Base-by-base conservation (phyloP, 1,140 invertebrate genomes). In the Drosophila funebris region DNA sequence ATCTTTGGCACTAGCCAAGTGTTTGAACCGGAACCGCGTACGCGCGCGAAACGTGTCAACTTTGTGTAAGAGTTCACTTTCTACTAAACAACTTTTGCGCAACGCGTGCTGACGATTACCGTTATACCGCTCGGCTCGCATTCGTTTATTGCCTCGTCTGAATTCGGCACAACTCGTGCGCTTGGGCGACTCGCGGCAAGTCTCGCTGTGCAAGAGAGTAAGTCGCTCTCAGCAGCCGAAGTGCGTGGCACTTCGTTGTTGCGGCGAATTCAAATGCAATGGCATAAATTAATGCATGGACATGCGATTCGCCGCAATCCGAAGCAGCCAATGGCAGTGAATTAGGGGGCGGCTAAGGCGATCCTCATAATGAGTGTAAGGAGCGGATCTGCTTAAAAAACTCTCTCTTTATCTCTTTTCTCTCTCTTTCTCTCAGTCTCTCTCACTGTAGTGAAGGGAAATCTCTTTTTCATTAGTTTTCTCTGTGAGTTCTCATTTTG, bases 41-140 rank as follows among this genome's bases (percentile, higher is more conserved):
- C 84, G 83, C 90, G 90, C 85, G 87, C 69, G 76, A 67, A 53
- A 80, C 90, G 78, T 90, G 90, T 89, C 90, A 83, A 79, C 73
- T 75, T 73, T 74, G 76, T 84, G 80, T 75, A 78, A 89, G 76
- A 78, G 90, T 91, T 87, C 80, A 90, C 89, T 91, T 90, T 90
- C 87, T 85, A 91, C 90, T 91, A 89, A 91, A 83, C 76, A 56
- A 29, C 60, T 76, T 78, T 85, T 78, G 78, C 73, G 70, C 71
- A 67, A 58, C 62, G 63, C 53, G 44, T 53, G 63, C 61, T 61
- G 44, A 63, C 72, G 81, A 76, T 53, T 77, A 58, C 57, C 33
- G 27, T 46, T 44, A 43, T 52, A 77, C 66, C 66, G 50, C 4
- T 58, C 4, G 3, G 22, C 14, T 50, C 9, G 27, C 13, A 24